Conservation (phyloP, 2,888 invertebrate genomes). For the Pyrochroa serraticornis region DNA sequence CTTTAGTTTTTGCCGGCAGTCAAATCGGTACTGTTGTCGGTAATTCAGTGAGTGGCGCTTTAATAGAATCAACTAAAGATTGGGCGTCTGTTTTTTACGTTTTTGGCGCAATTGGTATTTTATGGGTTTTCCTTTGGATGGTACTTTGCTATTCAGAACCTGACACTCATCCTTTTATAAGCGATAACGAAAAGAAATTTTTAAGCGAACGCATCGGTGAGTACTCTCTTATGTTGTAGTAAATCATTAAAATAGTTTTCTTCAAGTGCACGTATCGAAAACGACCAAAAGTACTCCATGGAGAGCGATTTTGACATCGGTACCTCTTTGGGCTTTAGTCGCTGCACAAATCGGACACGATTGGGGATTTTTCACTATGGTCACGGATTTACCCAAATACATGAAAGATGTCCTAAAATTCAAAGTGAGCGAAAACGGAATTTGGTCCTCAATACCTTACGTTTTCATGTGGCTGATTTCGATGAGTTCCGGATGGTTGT, state of each 20-base stretch:
- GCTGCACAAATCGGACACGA: slow-evolving; percentile 74
- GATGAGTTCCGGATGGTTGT: slow-evolving; percentile 68
- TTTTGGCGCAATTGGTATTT: slow-evolving; percentile 74
- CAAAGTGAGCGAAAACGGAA: slow-evolving; percentile 68
- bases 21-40: slow-evolving; percentile 70
- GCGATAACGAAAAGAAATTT: slow-evolving; percentile 29
- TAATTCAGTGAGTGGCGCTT: slow-evolving; percentile 69
- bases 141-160: slow-evolving; percentile 63
- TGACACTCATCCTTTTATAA: slow-evolving; percentile 67
- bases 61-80: slow-evolving; percentile 68
- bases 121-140: slow-evolving; percentile 67
- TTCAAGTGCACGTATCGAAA: slow-evolving; percentile 32
- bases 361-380: slow-evolving; percentile 74
- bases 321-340: slow-evolving; percentile 76
- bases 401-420: slow-evolving; percentile 72
- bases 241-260: too few species aligned
- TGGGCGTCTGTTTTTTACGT: slow-evolving; percentile 83
- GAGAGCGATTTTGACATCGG: slow-evolving; percentile 70
- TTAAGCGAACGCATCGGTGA: slow-evolving; percentile 18
- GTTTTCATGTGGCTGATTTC: slow-evolving; percentile 71
- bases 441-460: slow-evolving; percentile 69
- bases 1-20: slow-evolving; percentile 79
- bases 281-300: slow-evolving; percentile 57
- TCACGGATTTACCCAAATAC: slow-evolving; percentile 74
- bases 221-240: too few species aligned